Percentiles rank a stretch among this genome's conserved stretches.
Evolutionary conservation across 2,797 vertebrate genomes (phyloP).

Genomic region (Liasis olivaceus): DNA sequence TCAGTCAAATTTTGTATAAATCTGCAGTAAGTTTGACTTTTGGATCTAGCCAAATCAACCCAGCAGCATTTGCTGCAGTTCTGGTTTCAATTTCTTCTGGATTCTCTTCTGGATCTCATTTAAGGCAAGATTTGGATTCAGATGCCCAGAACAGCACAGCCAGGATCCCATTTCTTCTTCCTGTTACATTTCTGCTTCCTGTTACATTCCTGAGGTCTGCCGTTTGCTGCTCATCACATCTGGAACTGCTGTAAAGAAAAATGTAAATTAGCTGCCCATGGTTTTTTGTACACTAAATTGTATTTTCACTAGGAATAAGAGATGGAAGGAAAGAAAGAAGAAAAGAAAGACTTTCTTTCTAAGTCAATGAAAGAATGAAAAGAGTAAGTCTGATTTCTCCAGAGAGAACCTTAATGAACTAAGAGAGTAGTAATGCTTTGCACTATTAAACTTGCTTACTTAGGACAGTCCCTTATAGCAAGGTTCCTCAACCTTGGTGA

Average conservation of each 20-base stretch:
- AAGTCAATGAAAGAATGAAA: neutral
- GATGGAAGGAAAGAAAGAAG: neutral
- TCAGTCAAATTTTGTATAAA: neutral
- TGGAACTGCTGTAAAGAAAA: neutral
- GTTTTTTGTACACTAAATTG: neutral
- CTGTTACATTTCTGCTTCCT: neutral
- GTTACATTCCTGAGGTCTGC: neutral
- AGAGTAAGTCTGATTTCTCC: neutral
- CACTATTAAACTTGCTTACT: neutral
- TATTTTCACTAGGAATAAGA: neutral
- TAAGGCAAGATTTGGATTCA: neutral
- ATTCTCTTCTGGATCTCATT: neutral
- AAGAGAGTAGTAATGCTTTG: constrained; percentile 29
- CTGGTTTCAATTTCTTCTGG: neutral
- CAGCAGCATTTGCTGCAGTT: neutral
- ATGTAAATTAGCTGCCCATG: neutral
- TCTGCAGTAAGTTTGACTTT: neutral
- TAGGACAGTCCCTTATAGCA: neutral
- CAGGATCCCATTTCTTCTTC: neutral
- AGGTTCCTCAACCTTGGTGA: too few relatives aligned
- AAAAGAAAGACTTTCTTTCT: neutral
- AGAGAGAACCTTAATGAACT: neutral
- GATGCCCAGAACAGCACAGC: neutral
- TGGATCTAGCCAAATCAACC: neutral
- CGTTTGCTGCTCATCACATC: neutral